Conservation (phyloP, 2,113 vertebrate genomes). For the Ginglymostoma cirratum region DNA sequence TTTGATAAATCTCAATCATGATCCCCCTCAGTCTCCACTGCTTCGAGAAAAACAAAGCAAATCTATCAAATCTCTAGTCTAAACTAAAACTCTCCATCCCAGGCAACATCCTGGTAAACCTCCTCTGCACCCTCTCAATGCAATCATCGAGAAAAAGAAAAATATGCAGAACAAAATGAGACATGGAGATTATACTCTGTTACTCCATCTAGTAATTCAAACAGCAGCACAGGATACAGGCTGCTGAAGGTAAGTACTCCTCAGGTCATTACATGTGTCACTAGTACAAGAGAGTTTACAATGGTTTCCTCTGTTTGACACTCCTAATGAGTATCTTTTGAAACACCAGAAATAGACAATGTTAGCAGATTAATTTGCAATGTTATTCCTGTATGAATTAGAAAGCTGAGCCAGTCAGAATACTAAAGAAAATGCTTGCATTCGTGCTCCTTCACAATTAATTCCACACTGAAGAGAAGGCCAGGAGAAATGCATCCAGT, state of each 20-base stretch:
- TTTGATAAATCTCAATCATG: no score
- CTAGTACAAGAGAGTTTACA: neutral
- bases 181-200: neutral
- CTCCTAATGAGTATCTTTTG: neutral
- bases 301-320: neutral
- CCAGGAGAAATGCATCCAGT: neutral
- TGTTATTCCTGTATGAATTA: neutral
- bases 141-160: neutral
- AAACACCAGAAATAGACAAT: neutral
- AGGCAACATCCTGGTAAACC: no score
- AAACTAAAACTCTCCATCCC: no score
- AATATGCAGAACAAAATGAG: neutral
- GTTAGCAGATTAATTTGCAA: neutral
- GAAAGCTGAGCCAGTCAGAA: neutral
- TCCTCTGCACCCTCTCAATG: no score
- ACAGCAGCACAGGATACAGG: no score
- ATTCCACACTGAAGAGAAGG: neutral
- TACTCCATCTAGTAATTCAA: neutral
- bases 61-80: no score
- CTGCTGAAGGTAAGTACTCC: neutral
- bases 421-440: neutral
- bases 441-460: neutral
- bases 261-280: neutral
- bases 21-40: no score
- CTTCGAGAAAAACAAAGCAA: no score